These are phyloP conservation scores for Paramormyrops kingsleyae DNA, from an alignment of 2,113 vertebrate genomes.

Conservation along the genomic window DNA sequence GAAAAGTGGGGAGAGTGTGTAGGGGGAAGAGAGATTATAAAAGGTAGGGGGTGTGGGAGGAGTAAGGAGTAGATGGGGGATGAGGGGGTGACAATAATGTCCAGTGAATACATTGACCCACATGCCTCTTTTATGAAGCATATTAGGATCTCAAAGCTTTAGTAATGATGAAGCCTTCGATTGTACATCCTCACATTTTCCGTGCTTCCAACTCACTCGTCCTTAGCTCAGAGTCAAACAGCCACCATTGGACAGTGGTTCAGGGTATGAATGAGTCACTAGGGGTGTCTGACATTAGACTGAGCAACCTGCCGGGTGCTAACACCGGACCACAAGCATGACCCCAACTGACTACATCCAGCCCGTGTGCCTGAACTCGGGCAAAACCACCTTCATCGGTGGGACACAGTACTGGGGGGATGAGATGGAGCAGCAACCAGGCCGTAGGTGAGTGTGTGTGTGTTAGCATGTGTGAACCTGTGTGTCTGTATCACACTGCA, in stretches of 20 bases:
- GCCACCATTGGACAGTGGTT: conserved; percentile 34
- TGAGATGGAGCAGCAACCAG: conserved; percentile 32
- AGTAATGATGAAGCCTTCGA: too few species aligned
- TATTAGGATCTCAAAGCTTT: too few species aligned
- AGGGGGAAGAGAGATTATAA: too few species aligned
- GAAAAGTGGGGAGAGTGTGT: too few species aligned
- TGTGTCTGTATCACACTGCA: not conserved
- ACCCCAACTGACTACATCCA: conserved; percentile 32
- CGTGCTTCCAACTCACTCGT: too few species aligned
- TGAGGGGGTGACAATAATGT: too few species aligned
- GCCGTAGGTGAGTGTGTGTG: conserved; percentile 20
- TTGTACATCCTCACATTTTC: too few species aligned
- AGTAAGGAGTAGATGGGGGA: too few species aligned
- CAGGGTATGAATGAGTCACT: conserved; percentile 34
- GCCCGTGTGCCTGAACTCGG: conserved; percentile 38
- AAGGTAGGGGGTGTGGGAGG: too few species aligned
- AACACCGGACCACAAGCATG: conserved; percentile 21
- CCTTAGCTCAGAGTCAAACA: conserved; percentile 19
- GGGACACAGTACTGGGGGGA: conserved; percentile 33
- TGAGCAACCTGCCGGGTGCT: conserved; percentile 20
- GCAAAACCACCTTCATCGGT: not conserved
- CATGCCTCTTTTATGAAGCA: too few species aligned
- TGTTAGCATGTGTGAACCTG: not conserved
- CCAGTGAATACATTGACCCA: too few species aligned
- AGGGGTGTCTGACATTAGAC: conserved; percentile 25